These are phyloP conservation scores for Montipora sp. DNA, from an alignment of 64 coral and sea anemone species.

Conservation along the genomic window DNA sequence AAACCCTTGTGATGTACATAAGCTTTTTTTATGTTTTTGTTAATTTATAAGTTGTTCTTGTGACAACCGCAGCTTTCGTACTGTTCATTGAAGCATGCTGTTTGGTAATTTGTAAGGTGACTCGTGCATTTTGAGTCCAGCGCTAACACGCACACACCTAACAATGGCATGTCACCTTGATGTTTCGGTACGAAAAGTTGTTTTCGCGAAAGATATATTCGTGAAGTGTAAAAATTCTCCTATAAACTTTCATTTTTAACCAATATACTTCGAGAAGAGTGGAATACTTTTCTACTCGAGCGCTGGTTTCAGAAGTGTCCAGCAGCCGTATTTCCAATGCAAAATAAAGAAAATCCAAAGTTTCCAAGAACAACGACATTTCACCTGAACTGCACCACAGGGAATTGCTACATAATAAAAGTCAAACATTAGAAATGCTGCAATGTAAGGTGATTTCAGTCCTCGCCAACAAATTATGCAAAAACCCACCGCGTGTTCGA, in stretches of 20 bases:
- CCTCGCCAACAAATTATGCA: too few species aligned
- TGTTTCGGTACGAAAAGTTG: neutral
- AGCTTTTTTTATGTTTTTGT: conserved; percentile 14
- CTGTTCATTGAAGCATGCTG: conserved; percentile 37
- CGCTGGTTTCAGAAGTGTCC: too few species aligned
- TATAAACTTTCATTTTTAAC: neutral
- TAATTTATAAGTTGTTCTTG: conserved; percentile 59
- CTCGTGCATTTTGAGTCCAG: neutral
- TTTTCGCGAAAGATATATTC: neutral
- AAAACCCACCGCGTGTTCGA: too few species aligned
- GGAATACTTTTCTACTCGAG: too few species aligned
- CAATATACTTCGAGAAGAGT: neutral
- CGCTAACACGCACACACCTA: neutral
- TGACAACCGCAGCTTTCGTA: conserved; percentile 26
- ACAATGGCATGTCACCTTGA: conserved; percentile 15
- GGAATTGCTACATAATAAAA: neutral
- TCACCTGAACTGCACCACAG: neutral
- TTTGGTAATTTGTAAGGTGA: neutral
- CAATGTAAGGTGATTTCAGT: too few species aligned
- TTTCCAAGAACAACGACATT: neutral
- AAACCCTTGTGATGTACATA: neutral
- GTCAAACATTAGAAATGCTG: too few species aligned
- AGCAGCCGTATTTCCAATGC: too few species aligned
- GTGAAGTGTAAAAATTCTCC: neutral
- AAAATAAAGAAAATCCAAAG: too few species aligned